phyloP scores from a whole-genome alignment of 1,140 invertebrate species.

The Formica selysi region DNA sequence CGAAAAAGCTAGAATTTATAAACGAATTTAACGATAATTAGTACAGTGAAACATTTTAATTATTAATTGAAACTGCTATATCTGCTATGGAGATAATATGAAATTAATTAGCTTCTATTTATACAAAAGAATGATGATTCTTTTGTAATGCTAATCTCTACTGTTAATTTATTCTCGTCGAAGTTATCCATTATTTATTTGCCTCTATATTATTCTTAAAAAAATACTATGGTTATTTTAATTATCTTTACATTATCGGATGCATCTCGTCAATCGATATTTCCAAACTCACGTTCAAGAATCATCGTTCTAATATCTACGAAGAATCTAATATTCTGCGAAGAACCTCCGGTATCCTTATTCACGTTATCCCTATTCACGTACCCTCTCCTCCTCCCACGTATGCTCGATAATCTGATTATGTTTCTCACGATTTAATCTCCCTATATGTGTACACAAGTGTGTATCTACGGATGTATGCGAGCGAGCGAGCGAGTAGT shows the following conservation, averaged over 20 bases:
- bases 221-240: neutral
- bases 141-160: neutral
- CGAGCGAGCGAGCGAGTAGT: slow-evolving; percentile 42
- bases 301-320: slow-evolving; percentile 36
- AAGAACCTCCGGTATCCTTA: neutral
- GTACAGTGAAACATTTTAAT: neutral
- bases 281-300: neutral
- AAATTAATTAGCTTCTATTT: neutral
- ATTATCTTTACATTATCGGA: neutral
- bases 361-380: neutral
- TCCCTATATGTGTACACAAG: slow-evolving; percentile 1
- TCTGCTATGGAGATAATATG: neutral
- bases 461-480: slow-evolving; percentile 34
- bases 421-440: neutral
- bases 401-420: neutral
- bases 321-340: neutral
- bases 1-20: neutral
- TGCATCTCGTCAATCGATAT: neutral
- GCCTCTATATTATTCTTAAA: neutral
- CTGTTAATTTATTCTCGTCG: neutral
- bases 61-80: neutral
- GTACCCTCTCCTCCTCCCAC: neutral
- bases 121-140: neutral
- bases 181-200: neutral
- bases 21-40: neutral